Percentiles rank a stretch among this genome's conserved stretches.
Evolutionary conservation across 2,888 invertebrate species (phyloP).

Genomic region (Merodon equestris): DNA sequence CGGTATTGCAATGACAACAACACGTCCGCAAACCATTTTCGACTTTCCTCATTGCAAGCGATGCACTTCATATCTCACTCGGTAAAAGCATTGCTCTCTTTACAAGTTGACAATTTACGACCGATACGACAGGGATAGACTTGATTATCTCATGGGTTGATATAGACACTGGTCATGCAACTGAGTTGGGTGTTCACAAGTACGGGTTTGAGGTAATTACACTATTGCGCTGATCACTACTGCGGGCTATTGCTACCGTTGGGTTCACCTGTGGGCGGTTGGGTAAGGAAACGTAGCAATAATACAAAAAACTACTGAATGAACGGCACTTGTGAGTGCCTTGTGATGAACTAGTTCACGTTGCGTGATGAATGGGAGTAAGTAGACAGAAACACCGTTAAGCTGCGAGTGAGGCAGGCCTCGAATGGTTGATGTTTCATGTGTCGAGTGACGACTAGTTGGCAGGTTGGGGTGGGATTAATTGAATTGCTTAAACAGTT

Average conservation of each 20-base stretch:
- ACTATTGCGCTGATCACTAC: too few species aligned
- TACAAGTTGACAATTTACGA: too few species aligned
- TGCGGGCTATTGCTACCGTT: conserved; percentile 4
- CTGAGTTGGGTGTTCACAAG: not conserved
- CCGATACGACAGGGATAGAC: too few species aligned
- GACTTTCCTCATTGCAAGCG: too few species aligned
- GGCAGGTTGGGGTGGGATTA: too few species aligned
- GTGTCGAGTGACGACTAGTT: too few species aligned
- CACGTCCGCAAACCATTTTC: not conserved
- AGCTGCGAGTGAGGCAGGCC: too few species aligned
- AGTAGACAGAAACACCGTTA: not conserved
- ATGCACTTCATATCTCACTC: too few species aligned
- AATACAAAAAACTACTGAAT: not conserved
- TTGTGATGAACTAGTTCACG: conserved; percentile 38
- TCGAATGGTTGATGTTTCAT: too few species aligned
- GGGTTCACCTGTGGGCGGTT: conserved; percentile 6
- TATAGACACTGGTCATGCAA: not conserved
- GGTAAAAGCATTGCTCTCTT: too few species aligned
- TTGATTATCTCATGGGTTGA: conserved; percentile 1
- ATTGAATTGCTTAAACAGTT: too few species aligned
- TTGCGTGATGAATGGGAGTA: conserved; percentile 24
- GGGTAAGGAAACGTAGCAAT: not conserved
- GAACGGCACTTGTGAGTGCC: not conserved
- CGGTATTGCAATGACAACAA: conserved; percentile 10
- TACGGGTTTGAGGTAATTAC: conserved; percentile 10